Base-by-base conservation (phyloP, 1,140 invertebrate species). In the Archivesica marissinica region DNA sequence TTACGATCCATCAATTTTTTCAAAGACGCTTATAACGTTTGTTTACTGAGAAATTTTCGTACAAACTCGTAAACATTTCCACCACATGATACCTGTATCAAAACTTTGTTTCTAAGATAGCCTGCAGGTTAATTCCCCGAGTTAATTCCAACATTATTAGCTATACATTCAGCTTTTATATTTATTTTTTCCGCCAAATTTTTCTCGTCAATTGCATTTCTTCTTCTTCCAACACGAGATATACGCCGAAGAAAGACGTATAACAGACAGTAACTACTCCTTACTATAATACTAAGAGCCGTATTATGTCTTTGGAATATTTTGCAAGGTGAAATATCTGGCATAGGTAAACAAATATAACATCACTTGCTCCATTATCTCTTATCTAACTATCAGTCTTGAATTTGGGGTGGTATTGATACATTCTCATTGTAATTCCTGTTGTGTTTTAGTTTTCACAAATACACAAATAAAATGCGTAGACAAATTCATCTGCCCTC, bases 271-370 rank as follows among this genome's bases (percentile, higher is more conserved):
- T 64, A 17, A 52, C 33, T 64, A 25, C 38, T 35, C 59, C 30
- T 23, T 25, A 35, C 59, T n/a, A n/a, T n/a, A n/a, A n/a, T n/a
- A n/a, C n/a, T 52, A 20, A 64, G 59, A 64, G 33, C 17, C 59
- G 33, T 64, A 64, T 64, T 6, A 64, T 64, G 59, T 64, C 59
- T 64, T 64, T 64, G 59, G 30, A 35, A 64, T 35, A 35, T 17
- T 25, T 64, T 35, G 30, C 59, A 64, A 64, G 59, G 59, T 64
- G 59, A 64, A 64, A 64, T 64, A 64, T 64, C 38, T 64, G 59
- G 59, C 59, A 64, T 64, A 64, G 59, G 59, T 64, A 64, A 64
- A 64, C 38, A 64, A 35, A 64, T 64, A 30, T 33, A 64, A 17
- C 59, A 64, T 33, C 59, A 64, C 59, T 64, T 64, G 59, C 30